These are phyloP conservation scores for Leucophenga montana DNA, from an alignment of 2,888 invertebrate species.

Conservation along the genomic window DNA sequence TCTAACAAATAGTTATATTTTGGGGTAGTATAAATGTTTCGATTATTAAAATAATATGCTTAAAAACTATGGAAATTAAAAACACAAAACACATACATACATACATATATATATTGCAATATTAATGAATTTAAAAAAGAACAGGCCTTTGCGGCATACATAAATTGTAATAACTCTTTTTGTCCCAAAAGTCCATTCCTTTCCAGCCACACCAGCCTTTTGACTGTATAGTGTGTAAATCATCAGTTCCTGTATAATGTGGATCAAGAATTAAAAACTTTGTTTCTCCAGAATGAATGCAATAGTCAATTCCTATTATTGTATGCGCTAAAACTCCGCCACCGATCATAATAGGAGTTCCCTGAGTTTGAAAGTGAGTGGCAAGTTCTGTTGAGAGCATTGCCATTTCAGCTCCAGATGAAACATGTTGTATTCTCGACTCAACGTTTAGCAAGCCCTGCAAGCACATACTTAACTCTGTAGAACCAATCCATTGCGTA, in stretches of 20 bases:
- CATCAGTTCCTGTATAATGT: constrained; percentile 94
- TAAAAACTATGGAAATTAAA: too few relatives aligned
- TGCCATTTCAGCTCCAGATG: constrained; percentile 87
- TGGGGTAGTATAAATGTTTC: too few relatives aligned
- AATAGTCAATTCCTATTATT: constrained; percentile 94
- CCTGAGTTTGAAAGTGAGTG: constrained; percentile 92
- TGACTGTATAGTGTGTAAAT: constrained; percentile 80
- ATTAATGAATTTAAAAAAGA: constrained; percentile 51
- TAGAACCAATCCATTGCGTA: constrained; percentile 97
- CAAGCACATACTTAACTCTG: constrained; percentile 94
- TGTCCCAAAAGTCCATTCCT: constrained; percentile 93
- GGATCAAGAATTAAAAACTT: constrained; percentile 98
- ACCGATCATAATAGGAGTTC: constrained; percentile 99
- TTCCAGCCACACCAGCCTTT: constrained; percentile 99
- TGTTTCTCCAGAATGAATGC: constrained; percentile 84
- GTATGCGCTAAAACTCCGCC: constrained; percentile 99
- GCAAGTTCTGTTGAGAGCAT: constrained; percentile 86
- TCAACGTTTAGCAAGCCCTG: constrained; percentile 85
- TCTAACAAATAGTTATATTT: too few relatives aligned
- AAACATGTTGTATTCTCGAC: constrained; percentile 87
- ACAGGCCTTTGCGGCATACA: constrained; percentile 85
- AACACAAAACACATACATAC: too few relatives aligned
- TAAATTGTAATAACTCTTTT: constrained; percentile 95
- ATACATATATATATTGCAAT: neutral
- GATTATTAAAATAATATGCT: too few relatives aligned